Conservation (phyloP, 2,113 vertebrate genomes). For the Gorsachius goisagi region DNA sequence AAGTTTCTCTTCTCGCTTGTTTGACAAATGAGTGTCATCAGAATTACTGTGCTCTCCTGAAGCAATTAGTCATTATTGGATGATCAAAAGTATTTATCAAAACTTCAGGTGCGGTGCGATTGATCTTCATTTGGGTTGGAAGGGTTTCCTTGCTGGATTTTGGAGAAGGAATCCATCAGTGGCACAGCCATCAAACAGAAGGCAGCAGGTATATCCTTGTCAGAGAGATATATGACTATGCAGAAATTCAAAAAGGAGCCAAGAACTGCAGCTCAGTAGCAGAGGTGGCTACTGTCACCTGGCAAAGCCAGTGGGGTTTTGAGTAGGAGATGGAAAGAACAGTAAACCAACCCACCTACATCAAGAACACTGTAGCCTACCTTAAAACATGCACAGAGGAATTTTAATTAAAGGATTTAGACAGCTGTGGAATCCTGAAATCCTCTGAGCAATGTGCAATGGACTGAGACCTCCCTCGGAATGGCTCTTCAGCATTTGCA, state of each 20-base stretch:
- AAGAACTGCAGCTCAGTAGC: slow-evolving; percentile 20
- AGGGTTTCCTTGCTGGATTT: slow-evolving; percentile 50
- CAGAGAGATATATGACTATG: slow-evolving; percentile 30
- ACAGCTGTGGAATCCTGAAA: slow-evolving; percentile 57
- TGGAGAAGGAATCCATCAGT: slow-evolving; percentile 33
- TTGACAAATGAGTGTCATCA: slow-evolving; percentile 56
- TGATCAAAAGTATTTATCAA: slow-evolving; percentile 67
- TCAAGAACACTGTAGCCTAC: background rate
- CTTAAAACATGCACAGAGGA: slow-evolving; percentile 4
- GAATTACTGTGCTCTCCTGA: slow-evolving; percentile 25
- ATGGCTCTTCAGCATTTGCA: background rate
- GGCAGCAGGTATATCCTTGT: slow-evolving; percentile 64
- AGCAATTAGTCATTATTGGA: slow-evolving; percentile 58
- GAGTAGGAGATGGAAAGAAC: background rate
- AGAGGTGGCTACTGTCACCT: slow-evolving; percentile 52
- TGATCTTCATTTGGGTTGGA: slow-evolving; percentile 69
- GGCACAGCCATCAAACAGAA: slow-evolving; percentile 58
- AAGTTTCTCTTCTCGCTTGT: background rate
- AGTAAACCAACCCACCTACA: background rate
- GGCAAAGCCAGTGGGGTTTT: slow-evolving; percentile 40
- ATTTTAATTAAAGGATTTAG: slow-evolving; percentile 66
- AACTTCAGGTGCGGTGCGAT: slow-evolving; percentile 45
- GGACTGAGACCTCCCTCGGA: slow-evolving; percentile 27
- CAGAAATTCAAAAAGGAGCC: slow-evolving; percentile 48
- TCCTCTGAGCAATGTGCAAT: slow-evolving; percentile 51